Evolutionary conservation across 2,888 invertebrate genomes (phyloP), one percentile per base, ranked within the genome.

Genomic region (Dexiosoma caninum): DNA sequence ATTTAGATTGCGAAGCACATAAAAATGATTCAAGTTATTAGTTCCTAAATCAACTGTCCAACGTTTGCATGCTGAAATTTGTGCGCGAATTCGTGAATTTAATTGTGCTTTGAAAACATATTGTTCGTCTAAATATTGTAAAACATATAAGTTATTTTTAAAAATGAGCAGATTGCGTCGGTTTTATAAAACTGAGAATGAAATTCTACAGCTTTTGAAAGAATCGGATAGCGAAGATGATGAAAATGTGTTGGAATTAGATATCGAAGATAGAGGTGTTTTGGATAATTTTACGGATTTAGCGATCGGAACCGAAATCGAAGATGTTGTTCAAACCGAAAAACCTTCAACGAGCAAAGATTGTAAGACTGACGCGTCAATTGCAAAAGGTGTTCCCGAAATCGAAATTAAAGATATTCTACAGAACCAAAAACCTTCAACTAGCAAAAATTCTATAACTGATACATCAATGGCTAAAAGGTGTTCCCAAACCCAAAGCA

Each of bases 111-210:
- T 44, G 42, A 44, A 44, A 44, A 44, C 16, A 7, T 40, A 4
- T 40, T 40, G n/a, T 42, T 8, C 16, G 16, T 16, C 14, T 44
- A 44, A 44, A 8, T 44, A 19, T 44, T 44, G 19, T 9, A 14
- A 14, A 42, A 8, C 5, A 53, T 53, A 6, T 30, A 53, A 53
- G 30, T 9, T 53, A 30, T 30, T 53, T 53, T 53, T 53, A 1
- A 14, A 30, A 14, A 53, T 53, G 53, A 53, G 53, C 53, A 32
- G 53, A 53, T 30, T 53, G 14, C 53, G 27, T 53, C 16, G 32
- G n/a, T 53, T 57, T 35, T 57, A 57, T 37, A 19, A 57, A 57
- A 57, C 57, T 57, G 35, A 57, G 35, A 27, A n/a, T 57, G 57
- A 57, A 57, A 57, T 57, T 57, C 37, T 37, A 16, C 57, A 57